Percentiles rank a stretch among this genome's conserved stretches.
phyloP scores from a whole-genome alignment of 2,888 invertebrate species.

The Tipula vernalis region DNA sequence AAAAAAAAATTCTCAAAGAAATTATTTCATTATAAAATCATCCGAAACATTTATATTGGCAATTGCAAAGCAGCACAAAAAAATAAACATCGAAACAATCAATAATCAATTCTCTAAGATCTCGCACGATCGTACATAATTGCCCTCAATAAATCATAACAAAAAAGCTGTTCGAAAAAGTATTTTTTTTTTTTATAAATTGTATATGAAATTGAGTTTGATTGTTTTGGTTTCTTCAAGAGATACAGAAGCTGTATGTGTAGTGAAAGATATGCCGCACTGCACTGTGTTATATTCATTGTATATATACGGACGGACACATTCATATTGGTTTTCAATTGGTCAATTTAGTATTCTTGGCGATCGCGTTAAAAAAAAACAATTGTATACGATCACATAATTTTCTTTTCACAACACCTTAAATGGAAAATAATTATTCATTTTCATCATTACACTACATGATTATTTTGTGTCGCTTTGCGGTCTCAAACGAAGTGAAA shows the following conservation, averaged over 20 bases:
- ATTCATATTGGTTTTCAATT: neutral
- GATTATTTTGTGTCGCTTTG: neutral
- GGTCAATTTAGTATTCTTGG: neutral
- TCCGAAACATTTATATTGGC: neutral
- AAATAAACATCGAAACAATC: neutral
- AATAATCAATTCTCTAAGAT: neutral
- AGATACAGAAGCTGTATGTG: neutral
- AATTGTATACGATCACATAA: neutral
- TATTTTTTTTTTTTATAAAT: neutral
- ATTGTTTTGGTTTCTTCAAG: neutral
- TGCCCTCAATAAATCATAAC: constrained; percentile 4
- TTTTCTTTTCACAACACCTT: neutral
- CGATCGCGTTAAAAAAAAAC: neutral
- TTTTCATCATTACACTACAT: neutral
- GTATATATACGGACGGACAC: neutral
- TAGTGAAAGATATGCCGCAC: neutral
- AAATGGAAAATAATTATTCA: constrained; percentile 4
- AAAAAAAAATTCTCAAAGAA: neutral
- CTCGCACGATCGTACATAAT: neutral
- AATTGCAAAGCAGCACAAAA: neutral
- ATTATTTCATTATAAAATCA: neutral
- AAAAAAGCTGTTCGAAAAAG: neutral
- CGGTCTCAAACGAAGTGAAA: neutral
- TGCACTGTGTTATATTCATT: neutral
- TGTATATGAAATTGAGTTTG: neutral